These are phyloP conservation scores for Acrobasis repandana DNA, from an alignment of 2,888 invertebrate genomes.

Conservation along the genomic window DNA sequence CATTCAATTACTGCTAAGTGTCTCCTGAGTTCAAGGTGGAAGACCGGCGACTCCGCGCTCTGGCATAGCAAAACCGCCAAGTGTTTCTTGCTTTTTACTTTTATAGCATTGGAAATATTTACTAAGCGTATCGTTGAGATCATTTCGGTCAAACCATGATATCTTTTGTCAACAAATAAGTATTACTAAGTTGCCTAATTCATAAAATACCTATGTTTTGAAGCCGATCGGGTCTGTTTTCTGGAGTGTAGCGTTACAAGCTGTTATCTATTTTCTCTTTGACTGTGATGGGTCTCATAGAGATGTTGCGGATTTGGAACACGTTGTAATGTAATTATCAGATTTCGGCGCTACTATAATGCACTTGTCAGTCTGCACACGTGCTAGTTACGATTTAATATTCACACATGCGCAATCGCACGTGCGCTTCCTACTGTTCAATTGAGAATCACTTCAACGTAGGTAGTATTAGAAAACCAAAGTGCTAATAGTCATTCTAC, in stretches of 20 bases:
- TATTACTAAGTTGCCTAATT: background rate
- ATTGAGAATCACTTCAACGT: constrained; percentile 13
- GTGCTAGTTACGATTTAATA: constrained; percentile 26
- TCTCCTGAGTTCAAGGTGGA: constrained; percentile 25
- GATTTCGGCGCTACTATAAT: constrained; percentile 28
- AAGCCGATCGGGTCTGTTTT: background rate
- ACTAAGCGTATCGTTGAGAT: constrained; percentile 24
- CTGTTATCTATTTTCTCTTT: background rate
- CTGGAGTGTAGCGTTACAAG: background rate
- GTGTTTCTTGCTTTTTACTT: constrained; percentile 2
- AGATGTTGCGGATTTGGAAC: constrained; percentile 20
- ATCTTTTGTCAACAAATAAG: constrained; percentile 20
- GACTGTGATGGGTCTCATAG: background rate
- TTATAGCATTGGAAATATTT: constrained; percentile 22
- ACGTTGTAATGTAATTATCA: constrained; percentile 4
- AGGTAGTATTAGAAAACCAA: background rate
- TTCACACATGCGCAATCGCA: constrained; percentile 27
- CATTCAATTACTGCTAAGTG: constrained; percentile 17
- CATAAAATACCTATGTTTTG: constrained; percentile 2
- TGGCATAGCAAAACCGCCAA: background rate
- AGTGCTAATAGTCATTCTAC: background rate
- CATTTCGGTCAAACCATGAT: constrained; percentile 26
- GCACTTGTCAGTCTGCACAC: constrained; percentile 26
- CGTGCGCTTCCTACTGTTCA: constrained; percentile 35
- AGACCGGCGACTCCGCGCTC: background rate